phyloP scores from a whole-genome alignment of 1,140 invertebrate genomes.

The Odontomachus brunneus region DNA sequence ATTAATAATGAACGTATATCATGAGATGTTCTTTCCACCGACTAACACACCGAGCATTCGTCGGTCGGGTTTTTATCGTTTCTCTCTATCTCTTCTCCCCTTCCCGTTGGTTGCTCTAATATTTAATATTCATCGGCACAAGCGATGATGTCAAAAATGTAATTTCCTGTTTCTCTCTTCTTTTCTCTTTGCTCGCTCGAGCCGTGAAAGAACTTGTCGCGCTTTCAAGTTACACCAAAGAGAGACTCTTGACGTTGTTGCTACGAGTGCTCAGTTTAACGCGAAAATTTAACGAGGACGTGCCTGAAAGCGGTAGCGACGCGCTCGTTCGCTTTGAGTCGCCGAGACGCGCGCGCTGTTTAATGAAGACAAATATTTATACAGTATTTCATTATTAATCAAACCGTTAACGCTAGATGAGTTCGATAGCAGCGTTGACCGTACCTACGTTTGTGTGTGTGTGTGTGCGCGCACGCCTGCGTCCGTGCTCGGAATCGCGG shows the following conservation, averaged over 20 bases:
- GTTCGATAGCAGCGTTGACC: constrained; percentile 2
- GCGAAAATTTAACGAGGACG: constrained; percentile 47
- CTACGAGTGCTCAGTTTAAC: constrained; percentile 13
- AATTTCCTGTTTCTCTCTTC: neutral
- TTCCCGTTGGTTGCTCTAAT: neutral
- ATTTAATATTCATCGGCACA: neutral
- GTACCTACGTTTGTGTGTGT: neutral
- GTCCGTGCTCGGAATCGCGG: neutral
- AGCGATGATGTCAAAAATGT: neutral
- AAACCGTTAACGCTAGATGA: constrained; percentile 29
- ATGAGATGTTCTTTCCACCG: neutral
- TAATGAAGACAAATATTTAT: constrained; percentile 45
- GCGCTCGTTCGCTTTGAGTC: constrained; percentile 11
- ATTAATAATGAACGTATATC: neutral
- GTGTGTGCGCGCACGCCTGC: neutral
- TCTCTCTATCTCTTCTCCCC: no score
- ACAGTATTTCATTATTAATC: constrained; percentile 49
- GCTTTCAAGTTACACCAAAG: neutral
- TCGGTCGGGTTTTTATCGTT: no score
- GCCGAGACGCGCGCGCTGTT: constrained; percentile 1
- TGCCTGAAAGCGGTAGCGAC: constrained; percentile 7
- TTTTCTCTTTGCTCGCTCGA: neutral
- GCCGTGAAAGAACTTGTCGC: neutral
- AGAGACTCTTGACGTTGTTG: neutral
- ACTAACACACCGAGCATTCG: no score